Base-by-base conservation (phyloP, 2,888 invertebrate genomes). In the Tholera decimalis region DNA sequence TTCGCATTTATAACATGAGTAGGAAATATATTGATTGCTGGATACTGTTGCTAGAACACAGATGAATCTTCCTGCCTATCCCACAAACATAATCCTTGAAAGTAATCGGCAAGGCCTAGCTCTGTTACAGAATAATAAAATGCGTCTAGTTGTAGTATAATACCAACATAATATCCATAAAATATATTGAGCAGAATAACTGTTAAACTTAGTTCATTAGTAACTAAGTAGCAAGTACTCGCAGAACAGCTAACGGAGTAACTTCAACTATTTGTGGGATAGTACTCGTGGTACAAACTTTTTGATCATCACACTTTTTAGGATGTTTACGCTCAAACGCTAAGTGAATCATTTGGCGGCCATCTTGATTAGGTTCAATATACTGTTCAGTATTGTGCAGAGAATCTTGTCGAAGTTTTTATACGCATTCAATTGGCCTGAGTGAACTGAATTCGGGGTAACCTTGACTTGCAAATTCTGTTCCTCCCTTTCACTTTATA, bases 131-230 rank as follows among this genome's bases (percentile, higher is more conserved):
- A 35, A 47, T 35, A 39, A 47, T 53, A 18, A 53, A 65, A 46
- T 22, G 41, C 13, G 20, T 33, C 22, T 71, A 71, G 39, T 46
- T 73, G 18, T 33, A 22, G 37, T 33, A 33, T 47, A 11, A 30
- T 55, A 46, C 35, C 15, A 11, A 73, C 37, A 44, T 56, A 46
- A 57, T 47, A 57, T 39, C 46, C 49, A 30, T 24, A 51, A 44
- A 56, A 47, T 49, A 64, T 44, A 58, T 66, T 41, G 61, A 73
- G 33, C 15, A 53, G 43, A 47, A 61, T 53, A 66, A 69, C 63
- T 67, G 59, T 69, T 63, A 60, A 79, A 79, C 55, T 79, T 70
- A 51, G 35, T 75, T 78, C 57, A 80, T 80, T 79, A 81, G 35
- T 30, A 28, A 59, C 53, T 65, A 49, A 26, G 62, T 33, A 39